Conservation (phyloP, 2,888 invertebrate genomes). For the Tiliacea citrago region DNA sequence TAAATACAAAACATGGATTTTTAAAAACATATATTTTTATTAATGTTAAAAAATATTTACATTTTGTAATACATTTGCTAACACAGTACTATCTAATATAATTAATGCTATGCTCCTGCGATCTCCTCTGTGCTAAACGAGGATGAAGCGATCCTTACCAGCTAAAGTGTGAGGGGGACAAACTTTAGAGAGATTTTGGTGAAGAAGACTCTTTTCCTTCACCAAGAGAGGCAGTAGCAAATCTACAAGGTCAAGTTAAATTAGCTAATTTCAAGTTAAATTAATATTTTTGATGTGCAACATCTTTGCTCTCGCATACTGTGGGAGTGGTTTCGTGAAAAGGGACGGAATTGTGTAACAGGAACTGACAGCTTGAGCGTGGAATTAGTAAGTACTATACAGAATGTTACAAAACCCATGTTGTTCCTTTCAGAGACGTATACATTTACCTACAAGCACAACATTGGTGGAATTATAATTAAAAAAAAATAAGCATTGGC, state of each 20-base stretch:
- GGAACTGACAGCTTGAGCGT: no score
- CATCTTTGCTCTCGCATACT: no score
- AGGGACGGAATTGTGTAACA: no score
- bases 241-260: background rate
- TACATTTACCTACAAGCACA: no score
- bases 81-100: conserved; percentile 56
- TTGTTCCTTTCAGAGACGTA: no score
- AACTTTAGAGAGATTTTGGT: background rate
- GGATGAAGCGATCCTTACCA: conserved; percentile 22
- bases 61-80: conserved; percentile 65
- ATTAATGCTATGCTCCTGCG: conserved; percentile 45
- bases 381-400: no score
- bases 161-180: conserved; percentile 26
- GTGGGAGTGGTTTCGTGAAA: no score
- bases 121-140: conserved; percentile 10
- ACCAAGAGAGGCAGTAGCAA: background rate
- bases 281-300: no score
- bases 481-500: no score
- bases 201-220: background rate
- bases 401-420: no score
- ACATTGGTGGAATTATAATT: no score
- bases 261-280: no score
- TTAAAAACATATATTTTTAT: conserved; percentile 69
- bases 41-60: conserved; percentile 68
- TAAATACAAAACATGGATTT: conserved; percentile 53